Evolutionary conservation across 2,888 invertebrate species (phyloP).

Genomic region (Ectemnius continuus): DNA sequence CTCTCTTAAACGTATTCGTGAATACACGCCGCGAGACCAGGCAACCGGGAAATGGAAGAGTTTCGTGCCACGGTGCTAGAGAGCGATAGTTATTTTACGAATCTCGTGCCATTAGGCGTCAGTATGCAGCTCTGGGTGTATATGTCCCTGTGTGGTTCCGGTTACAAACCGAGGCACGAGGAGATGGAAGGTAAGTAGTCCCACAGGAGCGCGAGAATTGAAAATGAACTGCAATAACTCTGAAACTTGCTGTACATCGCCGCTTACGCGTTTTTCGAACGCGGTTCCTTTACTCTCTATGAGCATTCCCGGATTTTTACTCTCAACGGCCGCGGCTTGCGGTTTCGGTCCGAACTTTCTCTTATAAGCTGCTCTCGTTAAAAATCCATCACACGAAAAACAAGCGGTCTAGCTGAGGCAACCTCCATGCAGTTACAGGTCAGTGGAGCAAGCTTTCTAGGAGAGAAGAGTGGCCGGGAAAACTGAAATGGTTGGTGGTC

Average conservation of each 20-base stretch:
- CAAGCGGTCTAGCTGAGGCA: too few relatives aligned
- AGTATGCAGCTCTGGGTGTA: constrained; percentile 4
- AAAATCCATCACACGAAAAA: constrained; percentile 11
- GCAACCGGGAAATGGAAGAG: constrained; percentile 53
- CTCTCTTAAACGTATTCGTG: constrained; percentile 27
- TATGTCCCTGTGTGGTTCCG: too few relatives aligned
- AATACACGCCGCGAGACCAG: constrained; percentile 31
- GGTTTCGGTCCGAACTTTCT: constrained; percentile 40
- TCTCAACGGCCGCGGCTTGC: constrained; percentile 25
- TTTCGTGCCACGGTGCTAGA: constrained; percentile 37
- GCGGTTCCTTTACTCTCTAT: constrained; percentile 37
- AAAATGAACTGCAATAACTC: constrained; percentile 59
- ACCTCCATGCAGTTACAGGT: too few relatives aligned
- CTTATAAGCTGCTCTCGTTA: constrained; percentile 15
- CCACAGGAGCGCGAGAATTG: constrained; percentile 47
- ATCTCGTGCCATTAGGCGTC: constrained; percentile 49
- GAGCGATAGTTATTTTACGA: constrained; percentile 51
- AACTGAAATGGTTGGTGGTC: too few relatives aligned
- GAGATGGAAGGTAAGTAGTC: too few relatives aligned
- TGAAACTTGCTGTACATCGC: constrained; percentile 38
- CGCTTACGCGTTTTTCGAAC: constrained; percentile 52
- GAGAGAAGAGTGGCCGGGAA: too few relatives aligned
- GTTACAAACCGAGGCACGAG: too few relatives aligned
- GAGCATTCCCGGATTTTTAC: constrained; percentile 37
- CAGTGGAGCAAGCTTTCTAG: too few relatives aligned